Conservation (phyloP, 2,797 vertebrate species). For the Aldrovandia affinis region DNA sequence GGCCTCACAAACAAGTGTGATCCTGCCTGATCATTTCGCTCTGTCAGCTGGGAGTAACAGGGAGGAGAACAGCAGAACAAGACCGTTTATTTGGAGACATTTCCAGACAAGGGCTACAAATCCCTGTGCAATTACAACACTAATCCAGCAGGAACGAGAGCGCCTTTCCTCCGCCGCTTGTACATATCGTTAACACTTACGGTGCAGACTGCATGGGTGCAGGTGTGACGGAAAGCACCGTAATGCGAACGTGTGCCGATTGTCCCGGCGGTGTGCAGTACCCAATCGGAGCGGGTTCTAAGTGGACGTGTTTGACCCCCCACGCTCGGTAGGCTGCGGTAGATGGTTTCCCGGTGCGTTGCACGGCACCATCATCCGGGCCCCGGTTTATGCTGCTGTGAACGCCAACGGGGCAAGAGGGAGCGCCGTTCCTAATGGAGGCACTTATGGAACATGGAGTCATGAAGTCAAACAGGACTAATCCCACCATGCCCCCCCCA, state of each 20-base stretch:
- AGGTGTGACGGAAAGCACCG: neutral
- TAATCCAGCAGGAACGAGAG: neutral
- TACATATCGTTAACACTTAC: neutral
- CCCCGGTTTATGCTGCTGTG: neutral
- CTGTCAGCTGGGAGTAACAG: neutral
- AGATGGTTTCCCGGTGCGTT: too few species aligned
- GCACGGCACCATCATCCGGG: neutral
- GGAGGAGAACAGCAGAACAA: neutral
- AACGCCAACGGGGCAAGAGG: neutral
- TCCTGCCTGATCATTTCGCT: neutral
- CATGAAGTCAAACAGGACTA: slow-evolving; percentile 13
- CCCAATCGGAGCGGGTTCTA: too few species aligned
- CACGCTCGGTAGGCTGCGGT: too few species aligned
- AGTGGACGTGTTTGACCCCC: too few species aligned
- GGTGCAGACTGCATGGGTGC: neutral
- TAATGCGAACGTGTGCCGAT: too few species aligned
- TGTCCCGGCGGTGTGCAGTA: too few species aligned
- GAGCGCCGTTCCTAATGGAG: neutral
- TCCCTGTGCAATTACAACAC: neutral
- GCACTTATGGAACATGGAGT: slow-evolving; percentile 11
- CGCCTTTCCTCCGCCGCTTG: neutral
- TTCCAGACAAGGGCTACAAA: neutral
- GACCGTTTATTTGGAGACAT: neutral
- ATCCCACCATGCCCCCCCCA: neutral
- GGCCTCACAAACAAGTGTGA: neutral